These are phyloP conservation scores for Rhaphigaster nebulosa DNA, from an alignment of 2,888 invertebrate species.

Conservation along the genomic window DNA sequence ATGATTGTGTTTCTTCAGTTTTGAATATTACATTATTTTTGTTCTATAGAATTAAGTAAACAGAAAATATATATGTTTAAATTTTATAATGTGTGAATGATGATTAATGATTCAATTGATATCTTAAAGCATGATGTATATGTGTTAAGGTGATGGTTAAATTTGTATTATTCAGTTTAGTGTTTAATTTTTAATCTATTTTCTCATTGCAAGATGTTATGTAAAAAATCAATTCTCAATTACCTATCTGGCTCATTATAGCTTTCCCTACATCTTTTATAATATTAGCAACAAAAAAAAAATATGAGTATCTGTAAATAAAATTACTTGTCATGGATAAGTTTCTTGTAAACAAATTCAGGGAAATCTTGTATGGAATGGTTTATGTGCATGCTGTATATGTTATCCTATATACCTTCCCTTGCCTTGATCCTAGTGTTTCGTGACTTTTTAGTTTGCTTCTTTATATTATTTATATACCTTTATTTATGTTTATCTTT, in stretches of 20 bases:
- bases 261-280: constrained; percentile 16
- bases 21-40: not conserved
- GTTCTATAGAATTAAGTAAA: not conserved
- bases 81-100: not conserved
- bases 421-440: constrained; percentile 66
- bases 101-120: constrained; percentile 55
- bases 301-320: constrained; percentile 19
- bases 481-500: constrained; percentile 34
- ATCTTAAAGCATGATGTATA: constrained; percentile 53
- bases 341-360: constrained; percentile 5
- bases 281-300: not conserved
- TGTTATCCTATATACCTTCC: constrained; percentile 59
- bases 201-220: constrained; percentile 44
- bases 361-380: constrained; percentile 33
- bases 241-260: constrained; percentile 16
- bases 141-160: constrained; percentile 56
- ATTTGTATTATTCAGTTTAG: constrained; percentile 46
- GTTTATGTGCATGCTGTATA: constrained; percentile 59
- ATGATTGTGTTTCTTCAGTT: not conserved
- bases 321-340: not conserved
- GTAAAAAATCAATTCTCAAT: constrained; percentile 6
- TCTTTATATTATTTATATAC: constrained; percentile 60
- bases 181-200: constrained; percentile 22
- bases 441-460: constrained; percentile 65
- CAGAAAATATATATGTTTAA: not conserved